Evolutionary conservation across 2,113 vertebrate genomes (phyloP).

Genomic region (Eolophus roseicapilla): DNA sequence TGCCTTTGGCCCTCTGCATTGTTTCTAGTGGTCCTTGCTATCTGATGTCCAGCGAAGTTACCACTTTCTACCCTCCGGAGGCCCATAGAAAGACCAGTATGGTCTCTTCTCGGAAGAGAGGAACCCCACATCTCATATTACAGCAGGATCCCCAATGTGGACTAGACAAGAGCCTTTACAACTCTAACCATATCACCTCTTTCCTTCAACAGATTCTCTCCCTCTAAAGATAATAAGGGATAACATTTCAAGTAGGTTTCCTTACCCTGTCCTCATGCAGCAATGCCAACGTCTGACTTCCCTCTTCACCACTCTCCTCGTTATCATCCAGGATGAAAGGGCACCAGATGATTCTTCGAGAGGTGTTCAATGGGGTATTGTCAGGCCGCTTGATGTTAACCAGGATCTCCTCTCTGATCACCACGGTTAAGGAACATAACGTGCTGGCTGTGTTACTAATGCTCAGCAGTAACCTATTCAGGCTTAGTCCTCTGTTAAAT

Average conservation of each 20-base stretch:
- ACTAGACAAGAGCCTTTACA: not conserved
- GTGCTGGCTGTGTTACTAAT: not conserved
- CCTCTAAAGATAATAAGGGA: not conserved
- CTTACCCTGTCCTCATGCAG: slow-evolving; percentile 92
- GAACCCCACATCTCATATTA: not conserved
- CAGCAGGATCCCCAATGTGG: not conserved
- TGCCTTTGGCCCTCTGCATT: not conserved
- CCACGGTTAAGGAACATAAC: slow-evolving; percentile 69
- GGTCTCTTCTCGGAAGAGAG: not conserved
- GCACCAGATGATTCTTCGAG: slow-evolving; percentile 95
- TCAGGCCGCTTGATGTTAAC: slow-evolving; percentile 88
- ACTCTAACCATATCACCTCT: not conserved
- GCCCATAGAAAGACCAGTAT: not conserved
- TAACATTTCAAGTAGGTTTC: not conserved
- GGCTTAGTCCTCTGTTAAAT: not conserved
- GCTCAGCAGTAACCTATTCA: not conserved
- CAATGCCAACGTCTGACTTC: slow-evolving; percentile 89
- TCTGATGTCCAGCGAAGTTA: not conserved
- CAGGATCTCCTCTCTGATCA: slow-evolving; percentile 88
- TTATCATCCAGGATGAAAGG: slow-evolving; percentile 93
- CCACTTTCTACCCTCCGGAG: not conserved
- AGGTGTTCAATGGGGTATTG: slow-evolving; percentile 83
- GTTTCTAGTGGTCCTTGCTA: not conserved
- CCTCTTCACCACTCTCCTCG: slow-evolving; percentile 88
- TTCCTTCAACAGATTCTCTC: not conserved